phyloP scores from a whole-genome alignment of 1,140 invertebrate species.

The Galleria mellonella region DNA sequence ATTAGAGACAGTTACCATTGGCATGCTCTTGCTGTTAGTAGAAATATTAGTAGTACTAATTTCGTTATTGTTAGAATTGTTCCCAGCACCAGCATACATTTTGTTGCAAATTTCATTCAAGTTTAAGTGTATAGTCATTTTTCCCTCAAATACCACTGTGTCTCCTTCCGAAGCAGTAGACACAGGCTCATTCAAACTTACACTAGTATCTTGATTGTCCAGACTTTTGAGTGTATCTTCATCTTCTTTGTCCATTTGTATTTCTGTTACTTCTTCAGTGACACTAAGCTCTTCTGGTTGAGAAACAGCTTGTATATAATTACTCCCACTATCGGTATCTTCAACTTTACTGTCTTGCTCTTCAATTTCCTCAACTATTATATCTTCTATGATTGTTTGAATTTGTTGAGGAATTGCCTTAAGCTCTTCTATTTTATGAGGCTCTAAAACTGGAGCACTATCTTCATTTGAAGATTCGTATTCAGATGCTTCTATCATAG shows the following conservation, averaged over 20 bases:
- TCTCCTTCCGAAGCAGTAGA: slow-evolving; percentile 66
- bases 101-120: slow-evolving; percentile 72
- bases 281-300: slow-evolving; percentile 63
- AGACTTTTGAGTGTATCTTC: slow-evolving; percentile 72
- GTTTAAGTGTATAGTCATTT: slow-evolving; percentile 73
- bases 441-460: slow-evolving; percentile 26
- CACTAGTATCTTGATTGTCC: slow-evolving; percentile 72
- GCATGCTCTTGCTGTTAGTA: slow-evolving; percentile 65
- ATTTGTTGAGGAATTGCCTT: slow-evolving; percentile 24
- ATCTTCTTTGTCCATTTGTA: slow-evolving; percentile 69
- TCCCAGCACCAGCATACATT: slow-evolving; percentile 61
- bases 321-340: slow-evolving; percentile 58
- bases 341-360: slow-evolving; percentile 55
- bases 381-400: slow-evolving; percentile 31
- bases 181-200: slow-evolving; percentile 72
- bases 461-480: slow-evolving; percentile 68
- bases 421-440: slow-evolving; percentile 37
- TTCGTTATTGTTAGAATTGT: slow-evolving; percentile 42
- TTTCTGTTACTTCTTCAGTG: slow-evolving; percentile 64
- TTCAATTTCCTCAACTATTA: slow-evolving; percentile 50
- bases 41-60: slow-evolving; percentile 37
- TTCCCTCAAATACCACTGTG: slow-evolving; percentile 71
- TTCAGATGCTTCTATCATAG: slow-evolving; percentile 63
- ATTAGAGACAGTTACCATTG: slow-evolving; percentile 75
- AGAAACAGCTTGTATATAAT: slow-evolving; percentile 64